Evolutionary conservation across 2,888 invertebrate species (phyloP), one percentile per base, ranked within the genome.

Genomic region (Tenthredo scrophulariae): DNA sequence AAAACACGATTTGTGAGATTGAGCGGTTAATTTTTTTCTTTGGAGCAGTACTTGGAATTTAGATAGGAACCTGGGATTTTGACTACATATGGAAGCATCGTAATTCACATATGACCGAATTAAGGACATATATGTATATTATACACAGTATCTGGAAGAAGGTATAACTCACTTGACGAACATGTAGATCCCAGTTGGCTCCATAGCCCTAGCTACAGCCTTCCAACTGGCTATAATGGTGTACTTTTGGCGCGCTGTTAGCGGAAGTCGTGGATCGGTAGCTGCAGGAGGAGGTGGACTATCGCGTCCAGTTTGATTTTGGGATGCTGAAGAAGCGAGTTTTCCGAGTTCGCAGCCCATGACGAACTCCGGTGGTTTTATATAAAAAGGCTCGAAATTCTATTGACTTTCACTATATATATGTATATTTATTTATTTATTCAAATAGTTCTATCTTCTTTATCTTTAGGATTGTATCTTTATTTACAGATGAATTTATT

Each of bases 221-320:
- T 97, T 98, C 98, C 98, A 98, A 15, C 97, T 98, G 1, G 98
- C 98, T 88, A 97, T 95, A 95, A 98, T 97, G 89, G 96, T 96
- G 94, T 97, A 98, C 94, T 97, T 97, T 94, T 98, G 98, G 92
- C 97, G 96, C 29, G 97, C 97, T 0, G 97, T 97, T 86, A 98
- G 94, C 0, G 98, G 98, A 86, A 98, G 95, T 89, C 97, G 94
- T 0, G 97, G 97, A 92, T 98, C 98, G 50, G 96, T 95, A 46
- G 96, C 95, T 5, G 96, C 96, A 0, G 96, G 96, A 0, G 96
- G 96, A 18, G 95, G 94, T 65, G 95, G 96, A 87, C 95, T 95
- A 37, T 94, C 94, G 22, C 93, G 94, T 83, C 94, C 94, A 88
- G 94, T 94, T 91, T 95, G 95, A 86, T 90, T 90, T 75, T 90